Conservation (phyloP, 2,113 vertebrate species). For the Motacilla tschutschensis region DNA sequence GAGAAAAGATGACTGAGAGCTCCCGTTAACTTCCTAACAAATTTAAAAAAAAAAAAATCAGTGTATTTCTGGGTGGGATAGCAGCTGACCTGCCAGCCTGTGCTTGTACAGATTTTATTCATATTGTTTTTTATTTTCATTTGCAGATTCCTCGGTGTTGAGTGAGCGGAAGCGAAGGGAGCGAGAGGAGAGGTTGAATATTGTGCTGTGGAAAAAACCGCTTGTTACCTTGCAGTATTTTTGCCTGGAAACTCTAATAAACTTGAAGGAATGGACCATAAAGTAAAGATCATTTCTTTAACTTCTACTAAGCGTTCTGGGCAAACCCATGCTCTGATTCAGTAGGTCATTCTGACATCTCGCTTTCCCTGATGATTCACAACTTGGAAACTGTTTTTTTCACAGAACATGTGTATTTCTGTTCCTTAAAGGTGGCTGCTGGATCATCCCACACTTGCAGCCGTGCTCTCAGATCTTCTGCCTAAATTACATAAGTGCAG, state of each 20-base stretch:
- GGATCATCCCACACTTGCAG: not conserved
- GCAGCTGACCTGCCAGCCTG: not conserved
- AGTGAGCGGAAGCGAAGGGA: conserved; percentile 84
- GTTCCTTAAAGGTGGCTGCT: not conserved
- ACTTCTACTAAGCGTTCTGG: conserved; percentile 36
- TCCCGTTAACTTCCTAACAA: not conserved
- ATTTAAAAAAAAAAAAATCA: not conserved
- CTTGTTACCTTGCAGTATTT: conserved; percentile 92
- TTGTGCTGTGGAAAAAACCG: conserved; percentile 92
- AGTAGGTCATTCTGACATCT: conserved; percentile 50
- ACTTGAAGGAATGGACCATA: conserved; percentile 91
- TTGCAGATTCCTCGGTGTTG: conserved; percentile 78
- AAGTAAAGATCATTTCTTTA: conserved; percentile 83
- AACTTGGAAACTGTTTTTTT: not conserved
- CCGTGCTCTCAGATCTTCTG: not conserved
- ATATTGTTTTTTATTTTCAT: not conserved
- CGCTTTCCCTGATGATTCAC: not conserved
- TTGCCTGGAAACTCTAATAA: conserved; percentile 87
- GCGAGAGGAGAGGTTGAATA: conserved; percentile 86
- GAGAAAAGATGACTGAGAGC: not conserved
- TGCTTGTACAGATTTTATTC: not conserved
- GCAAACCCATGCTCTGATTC: conserved; percentile 57
- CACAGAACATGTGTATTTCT: not conserved
- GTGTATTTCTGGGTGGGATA: not conserved
- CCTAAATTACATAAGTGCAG: not conserved